These are phyloP conservation scores for Catharus ustulatus DNA, from an alignment of 2,797 vertebrate species.

Conservation along the genomic window DNA sequence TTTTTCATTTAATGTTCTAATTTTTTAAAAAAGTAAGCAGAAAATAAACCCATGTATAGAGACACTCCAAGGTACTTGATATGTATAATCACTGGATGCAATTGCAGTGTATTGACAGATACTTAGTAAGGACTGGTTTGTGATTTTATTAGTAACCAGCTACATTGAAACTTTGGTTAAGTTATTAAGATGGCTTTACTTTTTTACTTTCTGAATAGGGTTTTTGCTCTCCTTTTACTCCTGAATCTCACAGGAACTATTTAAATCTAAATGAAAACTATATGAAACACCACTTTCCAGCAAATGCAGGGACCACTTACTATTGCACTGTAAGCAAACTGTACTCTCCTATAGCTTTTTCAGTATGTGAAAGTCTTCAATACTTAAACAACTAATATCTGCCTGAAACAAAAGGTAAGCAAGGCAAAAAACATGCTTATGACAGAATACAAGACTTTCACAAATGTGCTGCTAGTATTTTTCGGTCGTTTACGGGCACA, in stretches of 20 bases:
- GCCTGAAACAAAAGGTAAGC: neutral
- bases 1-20: slow-evolving; percentile 4
- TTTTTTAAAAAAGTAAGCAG: neutral
- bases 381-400: neutral
- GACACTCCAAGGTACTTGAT: neutral
- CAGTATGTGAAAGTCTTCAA: neutral
- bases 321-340: neutral
- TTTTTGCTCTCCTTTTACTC: slow-evolving; percentile 13
- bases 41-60: slow-evolving; percentile 19
- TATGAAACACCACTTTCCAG: slow-evolving; percentile 31
- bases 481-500: neutral
- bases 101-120: neutral
- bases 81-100: neutral
- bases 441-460: neutral
- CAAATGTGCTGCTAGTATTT: neutral
- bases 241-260: slow-evolving; percentile 26
- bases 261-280: slow-evolving; percentile 35
- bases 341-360: neutral
- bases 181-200: neutral
- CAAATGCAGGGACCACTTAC: neutral
- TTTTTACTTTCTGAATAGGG: neutral
- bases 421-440: neutral
- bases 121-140: neutral
- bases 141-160: slow-evolving; percentile 18
- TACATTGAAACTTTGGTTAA: neutral